phyloP scores from a whole-genome alignment of 2,888 invertebrate genomes.

The Zhengitettix transpicula region DNA sequence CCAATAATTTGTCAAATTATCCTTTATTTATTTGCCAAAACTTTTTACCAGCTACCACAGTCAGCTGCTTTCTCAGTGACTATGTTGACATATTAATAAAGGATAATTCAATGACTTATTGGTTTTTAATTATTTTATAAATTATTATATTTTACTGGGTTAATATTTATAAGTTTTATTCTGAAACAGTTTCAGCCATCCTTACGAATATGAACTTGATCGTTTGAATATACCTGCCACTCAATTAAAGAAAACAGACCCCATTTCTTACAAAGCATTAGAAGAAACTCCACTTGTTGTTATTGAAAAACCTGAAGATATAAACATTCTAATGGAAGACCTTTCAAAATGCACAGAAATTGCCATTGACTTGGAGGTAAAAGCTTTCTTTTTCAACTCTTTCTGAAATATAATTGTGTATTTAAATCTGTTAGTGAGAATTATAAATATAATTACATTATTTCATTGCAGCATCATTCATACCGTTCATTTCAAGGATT shows the following conservation, averaged over 20 bases:
- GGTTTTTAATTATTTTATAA: too few species aligned
- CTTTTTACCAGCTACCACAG: too few species aligned
- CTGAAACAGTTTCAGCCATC: slow-evolving; percentile 56
- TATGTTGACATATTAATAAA: too few species aligned
- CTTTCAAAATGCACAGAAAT: slow-evolving; percentile 52
- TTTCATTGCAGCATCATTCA: slow-evolving; percentile 54
- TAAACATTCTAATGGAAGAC: slow-evolving; percentile 47
- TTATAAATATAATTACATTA: neutral
- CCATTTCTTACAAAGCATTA: slow-evolving; percentile 30
- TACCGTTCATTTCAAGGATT: slow-evolving; percentile 86
- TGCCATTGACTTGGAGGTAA: slow-evolving; percentile 68
- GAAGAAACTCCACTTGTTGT: slow-evolving; percentile 48
- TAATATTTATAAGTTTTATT: too few species aligned
- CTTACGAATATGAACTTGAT: slow-evolving; percentile 72
- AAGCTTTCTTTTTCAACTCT: neutral
- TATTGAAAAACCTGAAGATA: slow-evolving; percentile 44
- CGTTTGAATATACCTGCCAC: slow-evolving; percentile 41
- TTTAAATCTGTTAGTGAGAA: neutral
- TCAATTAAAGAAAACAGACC: slow-evolving; percentile 31
- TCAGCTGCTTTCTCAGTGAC: too few species aligned
- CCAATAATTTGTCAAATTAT: too few species aligned
- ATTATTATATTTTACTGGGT: too few species aligned
- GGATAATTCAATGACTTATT: too few species aligned
- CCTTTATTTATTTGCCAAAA: too few species aligned
- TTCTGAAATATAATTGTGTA: neutral